These are phyloP conservation scores for Recurvirostra avosetta DNA, from an alignment of 2,113 vertebrate species.

Conservation along the genomic window DNA sequence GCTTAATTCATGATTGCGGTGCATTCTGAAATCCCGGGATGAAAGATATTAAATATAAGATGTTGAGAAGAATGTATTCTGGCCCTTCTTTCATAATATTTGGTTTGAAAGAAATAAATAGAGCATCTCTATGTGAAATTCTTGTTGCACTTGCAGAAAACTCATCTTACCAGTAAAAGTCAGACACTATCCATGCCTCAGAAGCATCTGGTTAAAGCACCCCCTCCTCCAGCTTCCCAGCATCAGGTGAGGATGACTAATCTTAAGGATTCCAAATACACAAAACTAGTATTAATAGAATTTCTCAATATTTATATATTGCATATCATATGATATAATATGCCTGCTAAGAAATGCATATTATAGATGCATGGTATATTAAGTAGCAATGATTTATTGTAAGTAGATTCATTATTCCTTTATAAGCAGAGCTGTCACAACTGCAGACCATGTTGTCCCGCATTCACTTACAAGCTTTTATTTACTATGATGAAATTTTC, in stretches of 20 bases:
- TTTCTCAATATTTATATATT: background rate
- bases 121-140: background rate
- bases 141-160: background rate
- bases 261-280: background rate
- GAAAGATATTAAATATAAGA: background rate
- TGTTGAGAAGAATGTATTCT: background rate
- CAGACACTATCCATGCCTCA: background rate
- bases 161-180: background rate
- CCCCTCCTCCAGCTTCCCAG: background rate
- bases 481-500: background rate
- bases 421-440: background rate
- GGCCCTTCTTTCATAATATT: background rate
- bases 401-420: background rate
- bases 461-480: background rate
- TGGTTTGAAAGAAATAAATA: background rate
- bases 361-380: background rate
- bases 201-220: background rate
- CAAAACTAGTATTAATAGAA: background rate
- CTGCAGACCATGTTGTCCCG: background rate
- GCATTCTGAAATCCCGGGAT: background rate
- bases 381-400: background rate
- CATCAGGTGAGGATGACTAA: background rate
- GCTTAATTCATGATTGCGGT: conserved; percentile 28
- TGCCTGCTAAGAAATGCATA: background rate
- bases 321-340: background rate